phyloP scores from a whole-genome alignment of 1,140 invertebrate genomes.

The Magallana gigas region DNA sequence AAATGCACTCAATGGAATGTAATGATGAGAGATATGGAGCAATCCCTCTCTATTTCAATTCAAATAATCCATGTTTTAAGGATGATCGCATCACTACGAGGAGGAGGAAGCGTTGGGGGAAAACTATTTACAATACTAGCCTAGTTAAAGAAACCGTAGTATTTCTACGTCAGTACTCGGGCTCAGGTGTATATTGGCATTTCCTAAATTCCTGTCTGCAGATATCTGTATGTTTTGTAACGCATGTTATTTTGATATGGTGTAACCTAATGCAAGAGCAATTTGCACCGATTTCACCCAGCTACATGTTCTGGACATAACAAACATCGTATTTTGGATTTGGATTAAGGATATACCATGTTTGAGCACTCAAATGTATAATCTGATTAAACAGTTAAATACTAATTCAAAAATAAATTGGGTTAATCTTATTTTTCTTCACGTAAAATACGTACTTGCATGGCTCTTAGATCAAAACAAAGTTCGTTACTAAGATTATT shows the following conservation, averaged over 20 bases:
- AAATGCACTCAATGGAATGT: neutral
- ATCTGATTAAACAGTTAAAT: too few relatives aligned
- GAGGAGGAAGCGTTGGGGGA: neutral
- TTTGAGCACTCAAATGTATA: too few relatives aligned
- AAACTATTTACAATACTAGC: neutral
- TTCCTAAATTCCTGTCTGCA: neutral
- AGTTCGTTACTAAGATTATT: too few relatives aligned
- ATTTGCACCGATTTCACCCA: too few relatives aligned
- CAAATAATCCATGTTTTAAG: neutral
- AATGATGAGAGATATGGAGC: neutral
- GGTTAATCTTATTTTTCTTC: too few relatives aligned
- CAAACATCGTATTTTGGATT: too few relatives aligned
- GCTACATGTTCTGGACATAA: too few relatives aligned
- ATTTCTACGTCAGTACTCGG: neutral
- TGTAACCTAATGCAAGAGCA: too few relatives aligned
- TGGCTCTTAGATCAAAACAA: too few relatives aligned
- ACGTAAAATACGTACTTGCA: too few relatives aligned
- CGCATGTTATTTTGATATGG: neutral
- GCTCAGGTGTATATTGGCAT: neutral
- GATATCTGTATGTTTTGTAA: neutral
- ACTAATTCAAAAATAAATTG: too few relatives aligned
- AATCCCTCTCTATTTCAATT: neutral
- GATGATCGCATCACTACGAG: neutral
- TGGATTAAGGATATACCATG: too few relatives aligned
- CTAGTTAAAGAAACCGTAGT: neutral